These are phyloP conservation scores for Cerastis leucographa DNA, from an alignment of 2,888 invertebrate species.

Conservation along the genomic window DNA sequence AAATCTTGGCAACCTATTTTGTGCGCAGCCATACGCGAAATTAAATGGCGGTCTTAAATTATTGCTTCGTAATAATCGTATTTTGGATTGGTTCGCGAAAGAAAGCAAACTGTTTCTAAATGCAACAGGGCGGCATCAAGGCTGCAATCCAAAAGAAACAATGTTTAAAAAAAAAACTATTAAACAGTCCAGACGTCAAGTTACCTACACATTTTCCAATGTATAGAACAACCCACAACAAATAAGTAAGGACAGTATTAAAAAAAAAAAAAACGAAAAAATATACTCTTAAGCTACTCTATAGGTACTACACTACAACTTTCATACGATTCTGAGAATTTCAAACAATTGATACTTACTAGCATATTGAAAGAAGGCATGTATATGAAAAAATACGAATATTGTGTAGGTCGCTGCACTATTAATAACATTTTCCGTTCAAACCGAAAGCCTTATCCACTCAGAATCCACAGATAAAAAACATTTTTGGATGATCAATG, in stretches of 20 bases:
- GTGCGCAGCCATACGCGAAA: conserved; percentile 77
- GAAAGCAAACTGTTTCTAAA: conserved; percentile 53
- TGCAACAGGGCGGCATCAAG: conserved; percentile 51
- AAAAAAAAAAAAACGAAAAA: not conserved
- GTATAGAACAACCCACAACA: not conserved
- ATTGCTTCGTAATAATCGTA: conserved; percentile 69
- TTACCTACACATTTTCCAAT: not conserved
- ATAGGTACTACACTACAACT: not conserved
- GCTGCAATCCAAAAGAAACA: too few species aligned
- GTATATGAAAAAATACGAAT: not conserved
- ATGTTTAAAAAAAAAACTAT: not conserved
- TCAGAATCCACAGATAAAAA: not conserved
- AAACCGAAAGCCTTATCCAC: not conserved
- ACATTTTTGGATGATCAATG: not conserved
- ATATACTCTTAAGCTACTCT: not conserved
- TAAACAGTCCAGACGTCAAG: not conserved
- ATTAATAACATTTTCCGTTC: not conserved
- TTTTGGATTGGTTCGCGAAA: conserved; percentile 60
- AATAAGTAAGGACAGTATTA: not conserved
- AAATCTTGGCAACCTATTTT: conserved; percentile 60
- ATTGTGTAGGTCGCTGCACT: not conserved
- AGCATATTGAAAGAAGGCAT: not conserved
- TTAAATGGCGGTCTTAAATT: conserved; percentile 76
- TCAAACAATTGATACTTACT: not conserved
- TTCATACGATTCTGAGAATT: not conserved